Base-by-base conservation (phyloP, 1,140 invertebrate species). In the Neelides sp. region DNA sequence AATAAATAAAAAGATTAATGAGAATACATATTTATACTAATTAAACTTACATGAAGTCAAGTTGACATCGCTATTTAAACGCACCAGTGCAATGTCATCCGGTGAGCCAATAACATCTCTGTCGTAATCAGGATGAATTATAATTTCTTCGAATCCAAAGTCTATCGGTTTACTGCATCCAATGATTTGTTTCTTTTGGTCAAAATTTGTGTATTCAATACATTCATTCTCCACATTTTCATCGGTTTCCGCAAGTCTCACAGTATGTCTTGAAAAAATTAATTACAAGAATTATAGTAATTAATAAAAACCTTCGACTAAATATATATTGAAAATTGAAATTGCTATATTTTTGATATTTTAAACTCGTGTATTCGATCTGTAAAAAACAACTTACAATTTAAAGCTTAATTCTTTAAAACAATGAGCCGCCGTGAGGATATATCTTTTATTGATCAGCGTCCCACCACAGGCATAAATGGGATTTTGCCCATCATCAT, bases 31-130 rank as follows among this genome's bases (percentile, higher is more conserved):
- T 13, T 20, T n/a, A 42, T 22, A 8, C 13, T 36, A n/a, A n/a
- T n/a, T n/a, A 24, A 20, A 51, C 54, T 55, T 54, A 59, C 57
- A 44, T 47, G 57, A 59, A 10, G 22, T 40, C 12, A 49, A 37
- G 39, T 60, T 48, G 7, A 56, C 54, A 10, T 56, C 51, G 24
- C n/a, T 20, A 22, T 48, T 39, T 7, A 60, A 27, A 5, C 58
- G 36, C 4, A 60, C 49, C 3, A 60, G 40, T 12, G 58, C 58
- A 37, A 60, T 56, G 30, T 60, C 58, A 34, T 56, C 10, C 1
- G 7, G 3, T 2, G 50, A 52, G 35, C 58, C 58, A n/a, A n/a
- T n/a, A 34, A 36, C 22, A 1, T 22, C 22, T 27, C 35, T 30
- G 1, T 45, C 39, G 24, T 59, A 55, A 8, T 44, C 49, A 19